These are phyloP conservation scores for Andrena bicolor DNA, from an alignment of 2,888 invertebrate species.

Conservation along the genomic window DNA sequence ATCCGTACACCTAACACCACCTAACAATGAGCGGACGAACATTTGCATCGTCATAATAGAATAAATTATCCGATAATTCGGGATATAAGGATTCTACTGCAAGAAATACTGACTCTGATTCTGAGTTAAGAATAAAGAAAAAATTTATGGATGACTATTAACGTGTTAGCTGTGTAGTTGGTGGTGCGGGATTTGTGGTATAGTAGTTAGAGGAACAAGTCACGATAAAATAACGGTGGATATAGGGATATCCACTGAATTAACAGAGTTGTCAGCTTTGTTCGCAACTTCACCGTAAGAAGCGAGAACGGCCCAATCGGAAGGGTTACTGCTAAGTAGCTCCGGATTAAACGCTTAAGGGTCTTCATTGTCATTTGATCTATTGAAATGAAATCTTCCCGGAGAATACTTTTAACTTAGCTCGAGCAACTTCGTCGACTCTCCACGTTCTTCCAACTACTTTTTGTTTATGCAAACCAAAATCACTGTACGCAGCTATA, in stretches of 20 bases:
- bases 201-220: constrained; percentile 20
- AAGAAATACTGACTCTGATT: too few relatives aligned
- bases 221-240: constrained; percentile 3
- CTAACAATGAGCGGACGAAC: too few relatives aligned
- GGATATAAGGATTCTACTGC: too few relatives aligned
- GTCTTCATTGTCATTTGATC: constrained; percentile 70
- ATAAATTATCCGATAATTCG: too few relatives aligned
- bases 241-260: constrained; percentile 69
- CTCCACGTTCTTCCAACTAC: not conserved
- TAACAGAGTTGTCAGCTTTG: constrained; percentile 71
- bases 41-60: too few relatives aligned
- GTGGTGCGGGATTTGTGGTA: not conserved
- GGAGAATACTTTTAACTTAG: constrained; percentile 31
- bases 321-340: constrained; percentile 64
- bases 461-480: too few relatives aligned
- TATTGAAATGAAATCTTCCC: constrained; percentile 70
- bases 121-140: too few relatives aligned
- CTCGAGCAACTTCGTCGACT: constrained; percentile 11
- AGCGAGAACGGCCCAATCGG: constrained; percentile 43
- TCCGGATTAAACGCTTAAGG: constrained; percentile 74
- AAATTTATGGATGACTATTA: too few relatives aligned
- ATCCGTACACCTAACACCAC: too few relatives aligned
- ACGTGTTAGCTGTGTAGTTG: too few relatives aligned
- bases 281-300: constrained; percentile 46
- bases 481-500: too few relatives aligned